These are phyloP conservation scores for Cottoperca gobio DNA, from an alignment of 2,797 vertebrate genomes.

Conservation along the genomic window DNA sequence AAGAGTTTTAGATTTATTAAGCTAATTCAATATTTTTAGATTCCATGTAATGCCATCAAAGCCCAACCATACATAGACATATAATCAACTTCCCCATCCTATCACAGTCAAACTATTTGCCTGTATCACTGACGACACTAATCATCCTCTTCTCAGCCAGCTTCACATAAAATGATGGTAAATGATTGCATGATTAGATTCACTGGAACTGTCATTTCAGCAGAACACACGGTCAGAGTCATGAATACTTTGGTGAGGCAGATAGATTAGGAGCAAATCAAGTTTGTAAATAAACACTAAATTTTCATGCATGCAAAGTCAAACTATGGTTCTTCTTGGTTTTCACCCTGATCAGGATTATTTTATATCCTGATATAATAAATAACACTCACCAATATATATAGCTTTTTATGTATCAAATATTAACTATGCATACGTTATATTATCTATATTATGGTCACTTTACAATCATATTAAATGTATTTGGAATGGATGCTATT, in stretches of 20 bases:
- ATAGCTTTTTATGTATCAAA: not conserved
- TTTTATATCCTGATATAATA: not conserved
- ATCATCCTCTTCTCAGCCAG: conserved; percentile 14
- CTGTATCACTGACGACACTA: not conserved
- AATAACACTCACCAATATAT: not conserved
- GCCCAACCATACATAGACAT: conserved; percentile 2
- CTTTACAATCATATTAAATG: not conserved
- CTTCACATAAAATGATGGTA: conserved; percentile 6
- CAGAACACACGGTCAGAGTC: not conserved
- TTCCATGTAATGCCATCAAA: conserved; percentile 14
- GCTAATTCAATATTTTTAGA: not conserved
- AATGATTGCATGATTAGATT: conserved; percentile 8
- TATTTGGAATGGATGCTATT: not conserved
- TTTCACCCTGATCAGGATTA: not conserved
- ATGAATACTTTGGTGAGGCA: not conserved
- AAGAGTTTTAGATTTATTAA: conserved; percentile 6
- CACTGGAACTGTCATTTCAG: not conserved
- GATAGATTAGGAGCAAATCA: not conserved
- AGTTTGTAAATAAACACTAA: not conserved
- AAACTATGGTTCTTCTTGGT: not conserved
- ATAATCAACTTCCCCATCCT: conserved; percentile 8
- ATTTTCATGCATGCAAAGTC: not conserved
- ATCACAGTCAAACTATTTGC: conserved; percentile 19
- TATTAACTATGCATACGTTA: not conserved
- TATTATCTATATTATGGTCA: not conserved